Conservation (phyloP, 2,113 vertebrate genomes). For the Geothlypis trichas region DNA sequence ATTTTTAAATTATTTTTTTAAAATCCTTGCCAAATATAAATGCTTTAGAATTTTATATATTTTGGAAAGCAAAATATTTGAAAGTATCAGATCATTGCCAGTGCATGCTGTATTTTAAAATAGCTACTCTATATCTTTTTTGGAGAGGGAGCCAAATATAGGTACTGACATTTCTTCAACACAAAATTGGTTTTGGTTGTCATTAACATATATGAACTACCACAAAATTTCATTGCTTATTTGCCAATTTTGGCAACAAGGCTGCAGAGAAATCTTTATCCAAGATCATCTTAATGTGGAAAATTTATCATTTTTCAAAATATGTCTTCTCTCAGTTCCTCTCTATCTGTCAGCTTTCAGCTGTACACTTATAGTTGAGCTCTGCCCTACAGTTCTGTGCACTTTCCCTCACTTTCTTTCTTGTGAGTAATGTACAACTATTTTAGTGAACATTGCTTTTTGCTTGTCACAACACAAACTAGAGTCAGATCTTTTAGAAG, state of each 20-base stretch:
- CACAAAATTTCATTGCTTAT: background rate
- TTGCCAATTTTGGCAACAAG: background rate
- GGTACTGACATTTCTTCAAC: background rate
- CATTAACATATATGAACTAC: background rate
- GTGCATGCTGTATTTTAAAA: background rate
- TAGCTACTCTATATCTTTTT: background rate
- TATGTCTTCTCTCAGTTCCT: background rate
- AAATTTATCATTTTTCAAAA: slow-evolving; percentile 11
- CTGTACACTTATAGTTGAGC: background rate
- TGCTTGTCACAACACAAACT: background rate
- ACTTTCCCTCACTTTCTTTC: background rate
- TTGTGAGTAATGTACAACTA: background rate
- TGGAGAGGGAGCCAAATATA: background rate
- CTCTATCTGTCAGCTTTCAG: background rate
- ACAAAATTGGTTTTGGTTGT: background rate
- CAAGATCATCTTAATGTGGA: background rate
- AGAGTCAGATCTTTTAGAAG: background rate
- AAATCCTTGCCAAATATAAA: background rate
- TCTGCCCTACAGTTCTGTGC: background rate
- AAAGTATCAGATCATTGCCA: background rate
- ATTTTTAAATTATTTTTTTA: background rate
- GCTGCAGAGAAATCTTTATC: background rate
- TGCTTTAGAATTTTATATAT: background rate
- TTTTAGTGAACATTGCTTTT: background rate
- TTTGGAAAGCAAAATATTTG: background rate